A percentile compares a stretch with the other conserved stretches of the same genome.
Conservation (phyloP, 2,797 vertebrate species). For the Pseudomugil tenellus region DNA sequence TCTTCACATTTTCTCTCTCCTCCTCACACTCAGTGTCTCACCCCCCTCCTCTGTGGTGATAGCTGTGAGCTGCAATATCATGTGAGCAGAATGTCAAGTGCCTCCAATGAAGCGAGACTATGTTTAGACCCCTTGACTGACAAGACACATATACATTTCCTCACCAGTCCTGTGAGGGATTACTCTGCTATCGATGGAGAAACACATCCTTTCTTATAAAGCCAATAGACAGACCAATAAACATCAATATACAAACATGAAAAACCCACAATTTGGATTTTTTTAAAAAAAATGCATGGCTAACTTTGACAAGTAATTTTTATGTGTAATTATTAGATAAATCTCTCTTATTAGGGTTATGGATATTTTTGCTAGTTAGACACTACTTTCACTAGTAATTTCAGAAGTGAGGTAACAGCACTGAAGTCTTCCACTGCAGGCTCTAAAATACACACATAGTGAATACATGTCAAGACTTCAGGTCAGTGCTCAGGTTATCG, state of each 20-base stretch:
- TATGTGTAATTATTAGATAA: neutral
- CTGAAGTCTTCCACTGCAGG: neutral
- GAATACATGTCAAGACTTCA: conserved; percentile 2
- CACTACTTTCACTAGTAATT: neutral
- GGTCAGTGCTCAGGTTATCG: conserved; percentile 5
- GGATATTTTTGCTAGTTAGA: neutral
- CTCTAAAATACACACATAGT: neutral
- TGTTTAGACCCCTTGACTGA: conserved; percentile 51
- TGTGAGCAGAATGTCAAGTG: conserved; percentile 75
- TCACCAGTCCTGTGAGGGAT: conserved; percentile 9
- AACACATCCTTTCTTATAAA: conserved; percentile 5
- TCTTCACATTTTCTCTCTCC: conserved; percentile 22
- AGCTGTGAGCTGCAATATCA: conserved; percentile 65
- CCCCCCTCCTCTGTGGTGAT: conserved; percentile 27
- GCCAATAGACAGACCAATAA: neutral
- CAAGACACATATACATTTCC: conserved; percentile 2
- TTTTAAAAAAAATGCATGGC: neutral
- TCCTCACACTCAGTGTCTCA: conserved; percentile 19
- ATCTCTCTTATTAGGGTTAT: neutral
- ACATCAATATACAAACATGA: conserved; percentile 8
- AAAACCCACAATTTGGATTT: conserved; percentile 7
- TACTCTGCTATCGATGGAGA: conserved; percentile 5
- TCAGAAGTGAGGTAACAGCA: neutral
- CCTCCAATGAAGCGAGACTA: conserved; percentile 32
- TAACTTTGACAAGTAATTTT: neutral